Evolutionary conservation across 2,113 vertebrate species (phyloP).

Genomic region (Myiozetetes cayanensis): DNA sequence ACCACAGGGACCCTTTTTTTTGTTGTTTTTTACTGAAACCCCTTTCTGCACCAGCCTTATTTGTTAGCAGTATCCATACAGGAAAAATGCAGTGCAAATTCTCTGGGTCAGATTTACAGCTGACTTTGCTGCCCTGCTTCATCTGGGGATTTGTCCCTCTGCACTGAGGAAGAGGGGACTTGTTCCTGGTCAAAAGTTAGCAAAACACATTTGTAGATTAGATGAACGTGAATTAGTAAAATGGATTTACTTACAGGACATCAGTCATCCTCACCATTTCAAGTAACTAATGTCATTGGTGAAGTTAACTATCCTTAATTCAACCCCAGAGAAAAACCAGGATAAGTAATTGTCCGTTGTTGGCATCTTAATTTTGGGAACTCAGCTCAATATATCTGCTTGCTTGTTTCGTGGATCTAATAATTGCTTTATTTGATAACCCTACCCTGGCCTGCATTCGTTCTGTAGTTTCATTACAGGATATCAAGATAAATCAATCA

Average conservation of each 20-base stretch:
- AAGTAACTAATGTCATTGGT: not conserved
- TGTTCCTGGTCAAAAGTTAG: not conserved
- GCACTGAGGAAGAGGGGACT: not conserved
- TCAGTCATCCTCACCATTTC: not conserved
- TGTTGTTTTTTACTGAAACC: not conserved
- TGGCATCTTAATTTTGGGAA: slow-evolving; percentile 45
- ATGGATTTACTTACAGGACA: not conserved
- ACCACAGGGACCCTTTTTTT: not conserved
- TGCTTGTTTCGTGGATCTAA: slow-evolving; percentile 31
- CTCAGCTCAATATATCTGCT: not conserved
- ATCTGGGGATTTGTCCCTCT: not conserved
- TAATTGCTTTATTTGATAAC: slow-evolving; percentile 56
- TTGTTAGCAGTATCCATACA: not conserved
- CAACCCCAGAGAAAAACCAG: slow-evolving; percentile 11
- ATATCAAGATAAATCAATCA: slow-evolving; percentile 18
- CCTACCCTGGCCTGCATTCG: not conserved
- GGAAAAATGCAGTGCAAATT: not conserved
- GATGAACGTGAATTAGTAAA: not conserved
- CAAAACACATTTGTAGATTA: not conserved
- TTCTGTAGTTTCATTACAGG: slow-evolving; percentile 37
- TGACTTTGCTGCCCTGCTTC: not conserved
- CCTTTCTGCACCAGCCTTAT: not conserved
- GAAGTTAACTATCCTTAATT: slow-evolving; percentile 36
- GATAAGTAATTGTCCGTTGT: slow-evolving; percentile 45
- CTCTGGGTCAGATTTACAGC: not conserved